Percentiles rank a stretch among this genome's conserved stretches.
These are phyloP conservation scores for Eristalis arbustorum DNA, from an alignment of 2,888 invertebrate genomes.

Conservation along the genomic window DNA sequence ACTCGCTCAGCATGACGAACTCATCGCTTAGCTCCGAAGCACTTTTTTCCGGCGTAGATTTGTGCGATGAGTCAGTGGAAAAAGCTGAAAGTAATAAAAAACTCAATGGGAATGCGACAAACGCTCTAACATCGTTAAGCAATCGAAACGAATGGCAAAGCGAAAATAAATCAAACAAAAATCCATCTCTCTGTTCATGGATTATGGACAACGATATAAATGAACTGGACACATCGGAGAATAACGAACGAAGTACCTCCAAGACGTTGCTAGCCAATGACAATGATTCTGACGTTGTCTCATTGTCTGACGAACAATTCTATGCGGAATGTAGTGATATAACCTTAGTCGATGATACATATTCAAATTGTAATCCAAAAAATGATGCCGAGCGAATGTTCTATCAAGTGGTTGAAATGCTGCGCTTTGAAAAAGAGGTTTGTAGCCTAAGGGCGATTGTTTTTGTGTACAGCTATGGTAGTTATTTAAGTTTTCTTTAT, in stretches of 20 bases:
- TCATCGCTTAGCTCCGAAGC: conserved; percentile 53
- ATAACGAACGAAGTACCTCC: conserved; percentile 6
- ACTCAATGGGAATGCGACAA: conserved; percentile 42
- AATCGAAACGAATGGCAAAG: conserved; percentile 4
- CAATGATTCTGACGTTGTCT: conserved; percentile 72
- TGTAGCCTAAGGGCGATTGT: conserved; percentile 64
- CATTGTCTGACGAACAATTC: conserved; percentile 75
- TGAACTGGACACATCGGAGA: neutral
- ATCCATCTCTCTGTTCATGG: conserved; percentile 10
- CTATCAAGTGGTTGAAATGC: conserved; percentile 79
- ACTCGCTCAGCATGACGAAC: conserved; percentile 44
- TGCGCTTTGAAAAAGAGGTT: conserved; percentile 80
- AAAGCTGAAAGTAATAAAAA: conserved; percentile 33
- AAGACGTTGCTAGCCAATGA: conserved; percentile 38
- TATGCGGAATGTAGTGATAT: conserved; percentile 78
- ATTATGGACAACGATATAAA: conserved; percentile 20
- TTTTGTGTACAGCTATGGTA: neutral
- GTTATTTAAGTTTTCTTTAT: neutral
- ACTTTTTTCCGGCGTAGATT: conserved; percentile 40
- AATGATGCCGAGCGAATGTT: conserved; percentile 81
- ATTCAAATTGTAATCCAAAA: conserved; percentile 79
- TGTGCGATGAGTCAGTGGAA: conserved; percentile 45
- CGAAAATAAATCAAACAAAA: neutral
- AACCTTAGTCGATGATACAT: conserved; percentile 79
- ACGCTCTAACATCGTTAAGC: conserved; percentile 32